phyloP scores from a whole-genome alignment of 2,888 invertebrate species.

The Strigamia transsilvanica region DNA sequence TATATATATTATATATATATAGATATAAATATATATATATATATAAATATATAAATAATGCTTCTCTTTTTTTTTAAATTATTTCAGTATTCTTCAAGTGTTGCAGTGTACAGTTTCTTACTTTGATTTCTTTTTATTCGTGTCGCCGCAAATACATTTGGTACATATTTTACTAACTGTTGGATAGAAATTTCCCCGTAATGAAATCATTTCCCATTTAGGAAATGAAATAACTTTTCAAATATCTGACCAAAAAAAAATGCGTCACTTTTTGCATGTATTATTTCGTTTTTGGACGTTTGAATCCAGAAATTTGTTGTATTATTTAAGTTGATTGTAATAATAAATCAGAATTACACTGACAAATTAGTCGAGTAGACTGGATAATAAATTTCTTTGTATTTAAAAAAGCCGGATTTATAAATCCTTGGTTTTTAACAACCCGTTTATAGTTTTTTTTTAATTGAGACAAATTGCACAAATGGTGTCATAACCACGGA shows the following conservation, averaged over 20 bases:
- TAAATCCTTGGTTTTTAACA: too few species aligned
- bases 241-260: background rate
- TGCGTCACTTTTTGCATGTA: background rate
- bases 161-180: constrained; percentile 14
- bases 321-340: constrained; percentile 24
- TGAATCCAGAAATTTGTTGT: background rate
- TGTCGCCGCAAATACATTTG: constrained; percentile 23
- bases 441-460: background rate
- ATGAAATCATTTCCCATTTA: background rate
- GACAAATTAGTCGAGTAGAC: background rate
- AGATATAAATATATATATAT: background rate
- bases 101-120: constrained; percentile 30
- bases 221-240: background rate
- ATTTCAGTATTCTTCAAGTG: constrained; percentile 18
- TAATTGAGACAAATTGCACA: background rate
- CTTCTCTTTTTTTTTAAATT: background rate
- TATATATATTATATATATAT: background rate
- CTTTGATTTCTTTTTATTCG: constrained; percentile 14
- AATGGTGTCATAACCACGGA: background rate
- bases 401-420: background rate
- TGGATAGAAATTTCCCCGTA: background rate
- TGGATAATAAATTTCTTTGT: background rate
- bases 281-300: background rate
- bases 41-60: constrained; percentile 19
- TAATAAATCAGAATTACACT: background rate